These are phyloP conservation scores for Trematomus loennbergii DNA, from an alignment of 2,113 vertebrate genomes.

Conservation along the genomic window DNA sequence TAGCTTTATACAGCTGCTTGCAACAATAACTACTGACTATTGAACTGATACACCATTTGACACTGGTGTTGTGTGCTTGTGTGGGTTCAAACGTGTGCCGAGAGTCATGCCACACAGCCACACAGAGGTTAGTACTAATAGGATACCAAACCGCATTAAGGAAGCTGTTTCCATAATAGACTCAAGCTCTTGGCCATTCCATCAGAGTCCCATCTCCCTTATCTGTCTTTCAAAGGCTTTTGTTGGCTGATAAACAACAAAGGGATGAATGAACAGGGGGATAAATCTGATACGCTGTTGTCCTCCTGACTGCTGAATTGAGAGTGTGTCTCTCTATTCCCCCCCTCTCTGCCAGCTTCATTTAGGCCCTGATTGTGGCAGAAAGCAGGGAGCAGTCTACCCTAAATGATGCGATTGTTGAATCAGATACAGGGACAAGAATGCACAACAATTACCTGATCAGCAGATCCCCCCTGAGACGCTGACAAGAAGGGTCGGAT, in stretches of 20 bases:
- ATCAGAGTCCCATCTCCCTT: slow-evolving; percentile 64
- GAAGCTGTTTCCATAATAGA: slow-evolving; percentile 55
- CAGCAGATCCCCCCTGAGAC: slow-evolving; percentile 28
- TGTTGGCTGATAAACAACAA: slow-evolving; percentile 66
- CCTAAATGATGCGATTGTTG: slow-evolving; percentile 55
- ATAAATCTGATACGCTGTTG: slow-evolving; percentile 63
- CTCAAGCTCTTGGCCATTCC: slow-evolving; percentile 54
- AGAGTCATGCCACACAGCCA: slow-evolving; percentile 21
- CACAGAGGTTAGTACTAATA: slow-evolving; percentile 37
- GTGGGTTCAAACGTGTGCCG: background rate
- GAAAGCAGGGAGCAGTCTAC: slow-evolving; percentile 38
- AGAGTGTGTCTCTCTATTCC: slow-evolving; percentile 52
- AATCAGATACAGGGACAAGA: slow-evolving; percentile 61
- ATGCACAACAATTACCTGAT: slow-evolving; percentile 66
- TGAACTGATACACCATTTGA: background rate
- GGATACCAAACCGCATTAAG: slow-evolving; percentile 42
- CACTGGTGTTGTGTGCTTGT: background rate
- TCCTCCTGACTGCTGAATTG: slow-evolving; percentile 44
- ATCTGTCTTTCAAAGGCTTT: slow-evolving; percentile 53
- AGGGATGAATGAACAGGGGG: slow-evolving; percentile 52
- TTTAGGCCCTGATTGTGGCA: slow-evolving; percentile 49
- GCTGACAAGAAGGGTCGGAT: slow-evolving; percentile 22
- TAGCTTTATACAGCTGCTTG: background rate
- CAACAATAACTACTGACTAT: slow-evolving; percentile 12
- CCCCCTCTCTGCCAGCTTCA: slow-evolving; percentile 46